Percentiles rank a stretch among this genome's conserved stretches.
phyloP scores from a whole-genome alignment of 2,797 vertebrate species.

The Alca torda region DNA sequence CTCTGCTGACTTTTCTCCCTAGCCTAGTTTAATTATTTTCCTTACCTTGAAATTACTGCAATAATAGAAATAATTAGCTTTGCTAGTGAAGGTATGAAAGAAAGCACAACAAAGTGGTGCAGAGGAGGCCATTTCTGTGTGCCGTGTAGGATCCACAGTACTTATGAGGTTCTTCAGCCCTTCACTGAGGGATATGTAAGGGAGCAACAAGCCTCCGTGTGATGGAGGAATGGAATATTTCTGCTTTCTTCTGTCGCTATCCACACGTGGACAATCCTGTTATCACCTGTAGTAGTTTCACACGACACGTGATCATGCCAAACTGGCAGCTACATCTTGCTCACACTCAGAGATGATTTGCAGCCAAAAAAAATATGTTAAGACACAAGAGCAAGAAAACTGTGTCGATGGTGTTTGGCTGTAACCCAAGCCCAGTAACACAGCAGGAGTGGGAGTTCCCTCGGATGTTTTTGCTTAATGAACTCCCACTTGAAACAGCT shows the following conservation, averaged over 20 bases:
- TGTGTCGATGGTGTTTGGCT: slow-evolving; percentile 51
- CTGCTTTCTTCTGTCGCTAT: background rate
- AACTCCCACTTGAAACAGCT: slow-evolving; percentile 45
- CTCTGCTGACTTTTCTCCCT: background rate
- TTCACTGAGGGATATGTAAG: background rate
- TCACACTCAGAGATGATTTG: background rate
- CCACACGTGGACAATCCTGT: background rate
- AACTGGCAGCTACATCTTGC: background rate
- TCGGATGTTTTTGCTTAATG: slow-evolving; percentile 17
- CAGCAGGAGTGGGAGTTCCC: slow-evolving; percentile 42
- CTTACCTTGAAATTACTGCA: background rate
- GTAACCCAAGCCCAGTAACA: slow-evolving; percentile 2
- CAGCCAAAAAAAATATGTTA: background rate
- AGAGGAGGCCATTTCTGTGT: background rate
- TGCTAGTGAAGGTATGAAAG: background rate
- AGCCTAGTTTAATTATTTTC: background rate
- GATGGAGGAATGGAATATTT: background rate
- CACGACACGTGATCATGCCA: fast-evolving
- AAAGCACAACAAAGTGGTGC: background rate
- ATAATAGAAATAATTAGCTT: background rate
- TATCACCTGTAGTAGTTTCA: background rate
- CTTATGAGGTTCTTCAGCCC: background rate
- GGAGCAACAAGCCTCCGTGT: fast-evolving
- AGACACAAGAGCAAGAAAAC: slow-evolving; percentile 2
- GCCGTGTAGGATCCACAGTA: background rate